Evolutionary conservation across 2,113 vertebrate species (phyloP), one percentile per base, ranked within the genome.

Genomic region (Phrynosoma blainvillii): DNA sequence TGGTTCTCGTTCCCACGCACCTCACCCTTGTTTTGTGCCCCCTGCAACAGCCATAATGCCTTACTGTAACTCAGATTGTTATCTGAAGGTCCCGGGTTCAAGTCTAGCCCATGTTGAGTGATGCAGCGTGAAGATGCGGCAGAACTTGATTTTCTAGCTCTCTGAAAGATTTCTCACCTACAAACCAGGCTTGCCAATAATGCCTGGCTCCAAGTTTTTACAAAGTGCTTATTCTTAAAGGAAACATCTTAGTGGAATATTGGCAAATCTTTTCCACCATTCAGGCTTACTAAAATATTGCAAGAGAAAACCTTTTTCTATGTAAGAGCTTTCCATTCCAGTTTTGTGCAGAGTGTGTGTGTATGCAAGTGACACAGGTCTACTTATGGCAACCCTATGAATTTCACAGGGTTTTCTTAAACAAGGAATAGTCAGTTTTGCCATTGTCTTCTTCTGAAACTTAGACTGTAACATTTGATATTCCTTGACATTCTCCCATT

Each of bases 1-100:
- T 56, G 87, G 62, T 70, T 88, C 73, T 27, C 62, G 70, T 88
- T 88, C 87, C 87, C 87, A 88, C 42, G 74, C 81, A 84, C 87
- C 87, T 88, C 87, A 84, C 81, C 87, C 87, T 78, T 74, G 40
- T 20, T 87, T 75, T 62, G 23, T 30, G 62, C 18, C 79, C 78
- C 68, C 70, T 36, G 27, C 36, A 65, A 83, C 40, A 88, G 42
- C 71, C 73, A 54, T 36, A 82, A 84, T 84, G 59, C 40, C 42
- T 77, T 68, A 83, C 87, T 66, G 87, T 70, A 27, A 21, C 25
- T n/a, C 74, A 77, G 87, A 88, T 88, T 78, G 10, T 88, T 88
- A 88, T 88, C 74, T 78, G 74, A 56, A 84, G 81, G 74, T 78
- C 87, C 87, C 74, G 36, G 75, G 87, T 88, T 88, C 81, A 88